Evolutionary conservation across 1,140 invertebrate genomes (phyloP).

Genomic region (Agrypnia vestita): DNA sequence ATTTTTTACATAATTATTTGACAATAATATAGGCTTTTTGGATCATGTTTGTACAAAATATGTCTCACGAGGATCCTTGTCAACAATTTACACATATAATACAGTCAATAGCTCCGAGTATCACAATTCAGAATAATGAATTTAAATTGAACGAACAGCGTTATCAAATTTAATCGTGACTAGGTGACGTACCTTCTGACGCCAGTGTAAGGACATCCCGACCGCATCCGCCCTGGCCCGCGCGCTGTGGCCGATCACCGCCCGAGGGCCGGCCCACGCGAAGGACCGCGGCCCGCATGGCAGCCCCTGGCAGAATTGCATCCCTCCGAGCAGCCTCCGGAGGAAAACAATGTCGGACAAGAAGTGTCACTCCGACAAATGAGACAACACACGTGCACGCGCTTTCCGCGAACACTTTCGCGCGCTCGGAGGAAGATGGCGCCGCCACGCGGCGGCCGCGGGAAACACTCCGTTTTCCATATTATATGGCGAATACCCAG

Average conservation of each 20-base stretch:
- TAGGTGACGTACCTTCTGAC: constrained; percentile 1
- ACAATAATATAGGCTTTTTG: too few relatives aligned
- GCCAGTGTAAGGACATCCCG: not conserved
- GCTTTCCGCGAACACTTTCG: constrained; percentile 43
- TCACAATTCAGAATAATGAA: too few relatives aligned
- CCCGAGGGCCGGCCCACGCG: constrained; percentile 27
- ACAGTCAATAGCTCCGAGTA: too few relatives aligned
- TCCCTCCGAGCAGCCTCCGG: constrained; percentile 46
- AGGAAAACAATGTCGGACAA: constrained; percentile 50
- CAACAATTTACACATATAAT: too few relatives aligned
- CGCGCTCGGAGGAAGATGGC: constrained; percentile 27
- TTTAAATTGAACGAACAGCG: too few relatives aligned
- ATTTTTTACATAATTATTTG: too few relatives aligned
- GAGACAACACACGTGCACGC: constrained; percentile 47
- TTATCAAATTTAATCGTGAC: too few relatives aligned
- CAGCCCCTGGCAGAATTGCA: constrained; percentile 35
- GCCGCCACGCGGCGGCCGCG: constrained; percentile 31
- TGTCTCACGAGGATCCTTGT: too few relatives aligned
- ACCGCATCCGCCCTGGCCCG: not conserved
- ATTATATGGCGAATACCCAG: constrained; percentile 13
- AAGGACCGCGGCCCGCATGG: constrained; percentile 47
- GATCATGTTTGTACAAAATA: too few relatives aligned
- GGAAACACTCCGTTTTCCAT: constrained; percentile 39
- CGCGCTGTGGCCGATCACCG: not conserved
- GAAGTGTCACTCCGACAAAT: constrained; percentile 46